These are phyloP conservation scores for Drosophila pandora DNA, from an alignment of 1,140 invertebrate species.

Conservation along the genomic window DNA sequence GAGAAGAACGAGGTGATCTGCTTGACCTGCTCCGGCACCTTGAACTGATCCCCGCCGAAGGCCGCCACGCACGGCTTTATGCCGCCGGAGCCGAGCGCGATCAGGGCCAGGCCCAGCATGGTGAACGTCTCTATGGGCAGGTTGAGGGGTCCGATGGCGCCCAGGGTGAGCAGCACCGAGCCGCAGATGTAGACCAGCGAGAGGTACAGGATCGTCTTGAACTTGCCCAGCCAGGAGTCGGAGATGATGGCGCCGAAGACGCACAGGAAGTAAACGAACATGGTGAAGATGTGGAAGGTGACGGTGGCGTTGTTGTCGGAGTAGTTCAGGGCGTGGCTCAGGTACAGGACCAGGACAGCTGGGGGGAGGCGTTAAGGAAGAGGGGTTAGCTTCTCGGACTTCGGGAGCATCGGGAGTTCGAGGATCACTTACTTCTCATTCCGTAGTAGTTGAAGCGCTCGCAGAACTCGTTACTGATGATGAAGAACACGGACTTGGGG, in stretches of 20 bases:
- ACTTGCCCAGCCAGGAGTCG: constrained; percentile 92
- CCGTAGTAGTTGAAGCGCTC: constrained; percentile 98
- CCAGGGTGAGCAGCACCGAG: constrained; percentile 91
- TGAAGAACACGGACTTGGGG: constrained; percentile 96
- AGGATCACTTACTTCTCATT: constrained; percentile 92
- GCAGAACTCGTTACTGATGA: constrained; percentile 97
- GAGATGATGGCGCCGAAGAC: constrained; percentile 92
- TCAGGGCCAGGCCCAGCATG: constrained; percentile 91
- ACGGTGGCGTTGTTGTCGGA: constrained; percentile 88
- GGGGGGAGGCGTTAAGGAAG: constrained; percentile 68
- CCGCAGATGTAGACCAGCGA: constrained; percentile 95
- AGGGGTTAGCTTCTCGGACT: constrained; percentile 72
- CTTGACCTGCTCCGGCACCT: constrained; percentile 90
- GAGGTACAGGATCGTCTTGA: constrained; percentile 94
- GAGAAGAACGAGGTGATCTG: constrained; percentile 95
- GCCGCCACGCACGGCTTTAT: constrained; percentile 99
- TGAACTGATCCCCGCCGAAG: constrained; percentile 98
- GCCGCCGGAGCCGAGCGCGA: constrained; percentile 96
- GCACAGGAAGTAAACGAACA: constrained; percentile 92
- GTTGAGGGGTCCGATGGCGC: constrained; percentile 86
- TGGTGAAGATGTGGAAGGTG: constrained; percentile 91
- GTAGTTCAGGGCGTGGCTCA: constrained; percentile 88
- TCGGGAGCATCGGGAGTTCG: no score
- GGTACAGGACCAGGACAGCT: constrained; percentile 92
- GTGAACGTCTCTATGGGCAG: constrained; percentile 88